Percentiles rank a stretch among this genome's conserved stretches.
These are phyloP conservation scores for Antechinus flavipes DNA, from an alignment of 2,113 vertebrate species.

Conservation along the genomic window DNA sequence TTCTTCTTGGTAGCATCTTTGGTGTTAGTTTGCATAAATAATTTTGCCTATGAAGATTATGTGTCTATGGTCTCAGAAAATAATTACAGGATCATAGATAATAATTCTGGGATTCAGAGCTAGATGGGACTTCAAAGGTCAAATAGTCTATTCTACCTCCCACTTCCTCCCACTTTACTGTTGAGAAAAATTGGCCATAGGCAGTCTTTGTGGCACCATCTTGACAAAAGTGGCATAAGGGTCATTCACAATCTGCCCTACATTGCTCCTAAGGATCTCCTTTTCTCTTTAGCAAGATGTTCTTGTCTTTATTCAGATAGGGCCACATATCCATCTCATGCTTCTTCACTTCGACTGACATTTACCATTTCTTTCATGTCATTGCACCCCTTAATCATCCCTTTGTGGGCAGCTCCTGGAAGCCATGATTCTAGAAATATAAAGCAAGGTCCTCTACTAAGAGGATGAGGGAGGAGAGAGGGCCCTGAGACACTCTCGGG, in stretches of 20 bases:
- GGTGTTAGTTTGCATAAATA: neutral
- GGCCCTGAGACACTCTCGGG: too few species aligned
- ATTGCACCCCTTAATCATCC: neutral
- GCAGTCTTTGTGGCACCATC: neutral
- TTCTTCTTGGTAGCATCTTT: neutral
- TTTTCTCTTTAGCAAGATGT: neutral
- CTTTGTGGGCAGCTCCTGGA: neutral
- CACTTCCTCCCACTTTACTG: neutral
- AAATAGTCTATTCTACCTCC: neutral
- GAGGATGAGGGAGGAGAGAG: too few species aligned
- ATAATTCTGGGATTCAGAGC: neutral
- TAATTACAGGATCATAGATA: neutral
- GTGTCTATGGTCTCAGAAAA: neutral
- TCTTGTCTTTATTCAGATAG: neutral
- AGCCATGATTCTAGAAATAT: neutral
- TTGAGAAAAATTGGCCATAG: neutral
- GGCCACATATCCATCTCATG: neutral
- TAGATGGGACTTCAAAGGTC: neutral
- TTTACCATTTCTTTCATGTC: neutral
- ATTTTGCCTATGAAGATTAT: neutral
- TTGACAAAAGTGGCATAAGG: neutral
- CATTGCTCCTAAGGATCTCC: neutral
- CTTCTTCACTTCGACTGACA: neutral
- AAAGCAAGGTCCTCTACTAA: too few species aligned
- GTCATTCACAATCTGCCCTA: neutral